Evolutionary conservation across 1,140 invertebrate genomes (phyloP).

Genomic region (Dolichoris vasculosae): DNA sequence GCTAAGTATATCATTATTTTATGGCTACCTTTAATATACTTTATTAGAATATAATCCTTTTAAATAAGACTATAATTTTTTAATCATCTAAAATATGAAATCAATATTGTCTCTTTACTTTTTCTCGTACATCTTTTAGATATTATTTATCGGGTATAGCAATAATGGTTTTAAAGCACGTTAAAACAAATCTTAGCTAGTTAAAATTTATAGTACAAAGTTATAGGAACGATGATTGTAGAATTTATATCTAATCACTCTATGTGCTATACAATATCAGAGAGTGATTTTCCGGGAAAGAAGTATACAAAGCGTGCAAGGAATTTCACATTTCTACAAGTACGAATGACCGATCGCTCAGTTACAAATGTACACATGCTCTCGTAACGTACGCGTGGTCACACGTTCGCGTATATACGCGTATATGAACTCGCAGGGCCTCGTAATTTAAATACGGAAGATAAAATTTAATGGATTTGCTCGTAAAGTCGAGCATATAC

Average conservation of each 20-base stretch:
- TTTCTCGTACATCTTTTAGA: background rate
- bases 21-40: background rate
- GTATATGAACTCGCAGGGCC: slow-evolving; percentile 32
- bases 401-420: background rate
- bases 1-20: background rate
- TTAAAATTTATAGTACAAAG: background rate
- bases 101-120: background rate
- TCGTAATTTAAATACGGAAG: slow-evolving; percentile 53
- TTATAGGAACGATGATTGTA: background rate
- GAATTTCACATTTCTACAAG: slow-evolving; percentile 7
- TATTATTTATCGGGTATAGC: background rate
- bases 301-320: background rate
- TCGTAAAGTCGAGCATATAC: slow-evolving; percentile 50
- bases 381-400: background rate
- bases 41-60: background rate
- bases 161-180: background rate
- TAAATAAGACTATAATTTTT: background rate
- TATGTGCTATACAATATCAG: background rate
- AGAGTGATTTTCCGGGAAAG: background rate
- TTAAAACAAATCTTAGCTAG: background rate
- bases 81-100: background rate
- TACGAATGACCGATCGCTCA: slow-evolving; percentile 7
- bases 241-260: background rate
- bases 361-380: background rate
- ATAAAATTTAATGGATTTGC: slow-evolving; percentile 54